Conservation (phyloP, 2,113 vertebrate genomes). For the Bothrops jararaca region DNA sequence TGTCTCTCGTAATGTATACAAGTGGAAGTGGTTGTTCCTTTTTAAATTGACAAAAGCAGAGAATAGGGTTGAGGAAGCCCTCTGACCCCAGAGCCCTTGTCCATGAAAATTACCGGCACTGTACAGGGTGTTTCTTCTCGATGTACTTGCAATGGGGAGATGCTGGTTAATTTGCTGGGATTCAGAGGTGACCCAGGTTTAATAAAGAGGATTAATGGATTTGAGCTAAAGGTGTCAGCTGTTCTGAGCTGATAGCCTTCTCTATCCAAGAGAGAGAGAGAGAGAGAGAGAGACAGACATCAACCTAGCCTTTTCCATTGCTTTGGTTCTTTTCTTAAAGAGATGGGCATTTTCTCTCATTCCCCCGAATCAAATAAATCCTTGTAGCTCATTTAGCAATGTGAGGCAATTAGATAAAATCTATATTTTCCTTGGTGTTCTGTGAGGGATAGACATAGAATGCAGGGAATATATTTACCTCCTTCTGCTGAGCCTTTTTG, state of each 20-base stretch:
- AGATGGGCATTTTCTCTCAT: not conserved
- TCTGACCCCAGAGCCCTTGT: constrained; percentile 66
- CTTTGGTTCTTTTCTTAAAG: constrained; percentile 35
- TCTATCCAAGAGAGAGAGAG: constrained; percentile 63
- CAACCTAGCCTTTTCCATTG: constrained; percentile 46
- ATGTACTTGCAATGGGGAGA: constrained; percentile 72
- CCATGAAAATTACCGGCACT: constrained; percentile 70
- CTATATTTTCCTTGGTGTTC: not conserved
- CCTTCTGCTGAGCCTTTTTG: not conserved
- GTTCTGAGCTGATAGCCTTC: constrained; percentile 76
- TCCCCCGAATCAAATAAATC: not conserved
- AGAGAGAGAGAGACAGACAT: constrained; percentile 19
- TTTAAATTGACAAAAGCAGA: constrained; percentile 74
- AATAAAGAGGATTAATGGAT: constrained; percentile 85
- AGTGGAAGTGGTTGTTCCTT: constrained; percentile 64
- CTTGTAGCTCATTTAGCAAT: not conserved
- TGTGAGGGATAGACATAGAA: not conserved
- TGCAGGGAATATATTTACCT: not conserved
- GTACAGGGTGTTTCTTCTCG: constrained; percentile 59
- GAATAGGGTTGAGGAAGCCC: constrained; percentile 62
- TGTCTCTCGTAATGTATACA: constrained; percentile 61
- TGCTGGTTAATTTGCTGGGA: constrained; percentile 77
- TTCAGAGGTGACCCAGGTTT: constrained; percentile 78
- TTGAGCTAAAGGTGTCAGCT: constrained; percentile 79
- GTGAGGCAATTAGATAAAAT: not conserved